Base-by-base conservation (phyloP, 2,797 vertebrate genomes). In the Benthosema pterotum region DNA sequence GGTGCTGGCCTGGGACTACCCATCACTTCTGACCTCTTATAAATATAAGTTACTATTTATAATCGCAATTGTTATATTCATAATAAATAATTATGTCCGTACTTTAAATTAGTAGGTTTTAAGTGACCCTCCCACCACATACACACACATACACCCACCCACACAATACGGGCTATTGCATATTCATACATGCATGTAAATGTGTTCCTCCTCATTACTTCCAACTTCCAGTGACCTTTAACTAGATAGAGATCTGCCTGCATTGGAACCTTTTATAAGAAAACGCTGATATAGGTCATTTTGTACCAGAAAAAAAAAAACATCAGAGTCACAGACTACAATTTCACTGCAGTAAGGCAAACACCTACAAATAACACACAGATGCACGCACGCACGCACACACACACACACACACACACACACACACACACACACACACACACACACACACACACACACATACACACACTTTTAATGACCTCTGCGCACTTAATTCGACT, bases 211-310 rank as follows among this genome's bases (percentile, higher is more conserved):
- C 22, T 13, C 32, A 49, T 28, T 12, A 15, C 11, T n/a, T 42
- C 15, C 19, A 18, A 16, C 16, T 14, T 46, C 14, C 57, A 19
- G 15, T 57, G 67, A 56, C 66, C 70, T 71, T 15, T 55, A 76
- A 78, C 60, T 42, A 62, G 46, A 81, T 46, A 79, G 57, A 63
- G 59, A 71, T 69, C 22, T 48, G 43, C 80, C 55, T 81, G 71
- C 79, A 54, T 68, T 57, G 18, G 28, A 71, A n/a, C 49, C 47
- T 56, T n/a, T 5, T 50, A 18, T 51, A 13, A 38, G 2, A 71
- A 28, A 58, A 3, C 50, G 55, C 67, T 55, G 47, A 83, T 80
- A 56, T 75, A 58, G 80, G 78, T 83, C 82, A 72, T 43, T 9
- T 49, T 59, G 79, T 2, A 12, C 68, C 28, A 58, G 28, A 61